Percentiles rank a stretch among this genome's conserved stretches.
Evolutionary conservation across 1,140 invertebrate species (phyloP).

Genomic region (Ridgeia piscesae): DNA sequence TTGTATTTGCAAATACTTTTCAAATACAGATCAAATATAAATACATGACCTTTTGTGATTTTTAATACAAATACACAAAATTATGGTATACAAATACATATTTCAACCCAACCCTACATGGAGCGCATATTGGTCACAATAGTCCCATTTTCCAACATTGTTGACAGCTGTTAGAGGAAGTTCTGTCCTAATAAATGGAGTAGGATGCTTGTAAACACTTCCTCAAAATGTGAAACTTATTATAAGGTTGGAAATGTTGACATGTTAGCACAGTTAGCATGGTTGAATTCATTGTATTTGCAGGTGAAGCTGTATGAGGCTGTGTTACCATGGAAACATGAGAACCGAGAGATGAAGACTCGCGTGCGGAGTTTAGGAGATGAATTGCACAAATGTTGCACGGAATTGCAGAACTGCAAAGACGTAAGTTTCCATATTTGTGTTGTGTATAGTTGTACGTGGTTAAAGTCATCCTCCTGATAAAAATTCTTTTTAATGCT

Average conservation of each 20-base stretch:
- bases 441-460: neutral
- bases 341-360: constrained; percentile 43
- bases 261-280: neutral
- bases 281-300: constrained; percentile 29
- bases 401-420: constrained; percentile 9
- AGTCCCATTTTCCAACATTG: too few species aligned
- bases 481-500: neutral
- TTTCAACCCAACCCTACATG: too few species aligned
- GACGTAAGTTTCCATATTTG: constrained; percentile 18
- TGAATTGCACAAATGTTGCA: constrained; percentile 32
- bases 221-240: neutral
- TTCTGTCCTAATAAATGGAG: too few species aligned
- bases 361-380: constrained; percentile 42
- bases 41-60: too few species aligned
- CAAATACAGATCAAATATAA: too few species aligned
- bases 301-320: constrained; percentile 51
- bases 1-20: too few species aligned
- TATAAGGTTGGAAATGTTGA: neutral
- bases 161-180: too few species aligned
- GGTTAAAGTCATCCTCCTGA: neutral
- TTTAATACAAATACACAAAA: too few species aligned
- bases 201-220: neutral
- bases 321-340: constrained; percentile 45
- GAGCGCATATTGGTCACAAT: too few species aligned
- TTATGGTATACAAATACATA: too few species aligned